These are phyloP conservation scores for Smittia aterrima DNA, from an alignment of 2,888 invertebrate genomes.

Conservation along the genomic window DNA sequence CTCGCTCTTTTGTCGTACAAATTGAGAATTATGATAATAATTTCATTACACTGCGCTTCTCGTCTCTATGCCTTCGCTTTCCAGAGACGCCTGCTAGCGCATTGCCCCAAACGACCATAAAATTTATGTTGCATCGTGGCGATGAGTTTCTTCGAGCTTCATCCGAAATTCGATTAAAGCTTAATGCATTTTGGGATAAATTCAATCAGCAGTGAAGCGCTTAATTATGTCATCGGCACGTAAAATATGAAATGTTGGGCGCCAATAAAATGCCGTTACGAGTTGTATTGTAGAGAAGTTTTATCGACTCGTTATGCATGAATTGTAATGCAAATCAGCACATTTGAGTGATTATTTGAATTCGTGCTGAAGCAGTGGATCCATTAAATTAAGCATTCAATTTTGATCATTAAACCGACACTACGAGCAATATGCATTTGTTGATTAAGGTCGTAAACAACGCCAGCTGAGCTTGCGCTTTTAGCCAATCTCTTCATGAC, in stretches of 20 bases:
- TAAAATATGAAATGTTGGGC: background rate
- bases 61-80: background rate
- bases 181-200: background rate
- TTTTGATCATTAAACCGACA: background rate
- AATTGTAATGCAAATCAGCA: background rate
- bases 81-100: background rate
- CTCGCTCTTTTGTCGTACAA: constrained; percentile 5
- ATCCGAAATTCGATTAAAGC: background rate
- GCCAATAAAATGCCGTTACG: background rate
- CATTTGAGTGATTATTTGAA: background rate
- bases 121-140: background rate
- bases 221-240: background rate
- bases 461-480: too few relatives aligned
- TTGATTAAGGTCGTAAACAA: background rate
- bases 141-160: background rate
- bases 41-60: background rate
- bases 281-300: background rate
- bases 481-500: too few relatives aligned
- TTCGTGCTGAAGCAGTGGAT: background rate
- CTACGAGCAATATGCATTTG: background rate
- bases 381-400: background rate
- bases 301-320: background rate
- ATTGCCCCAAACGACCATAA: too few relatives aligned
- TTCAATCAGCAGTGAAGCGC: background rate
- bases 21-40: constrained; percentile 23